Evolutionary conservation across 64 coral and sea anemone genomes (phyloP).

Genomic region (Stichodactyla helianthus): DNA sequence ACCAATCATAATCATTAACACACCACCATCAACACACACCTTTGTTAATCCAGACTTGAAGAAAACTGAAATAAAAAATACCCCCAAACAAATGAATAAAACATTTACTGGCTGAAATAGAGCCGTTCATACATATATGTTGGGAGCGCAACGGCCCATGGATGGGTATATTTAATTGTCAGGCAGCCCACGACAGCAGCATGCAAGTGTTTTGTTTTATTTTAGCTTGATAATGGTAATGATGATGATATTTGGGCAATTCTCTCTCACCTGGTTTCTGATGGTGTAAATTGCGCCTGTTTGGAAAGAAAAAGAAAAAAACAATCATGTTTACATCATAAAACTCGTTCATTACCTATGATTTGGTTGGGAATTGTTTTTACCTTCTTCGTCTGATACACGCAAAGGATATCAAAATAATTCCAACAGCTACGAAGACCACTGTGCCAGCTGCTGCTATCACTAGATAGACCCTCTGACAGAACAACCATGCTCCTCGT

Average conservation of each 20-base stretch:
- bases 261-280: neutral
- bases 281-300: neutral
- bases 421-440: neutral
- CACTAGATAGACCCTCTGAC: neutral
- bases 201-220: too few relatives aligned
- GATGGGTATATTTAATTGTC: too few relatives aligned
- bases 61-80: neutral
- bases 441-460: neutral
- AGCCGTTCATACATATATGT: too few relatives aligned
- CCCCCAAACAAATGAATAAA: too few relatives aligned
- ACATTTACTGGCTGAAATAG: too few relatives aligned
- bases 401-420: neutral
- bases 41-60: constrained; percentile 3
- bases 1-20: too few relatives aligned
- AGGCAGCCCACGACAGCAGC: too few relatives aligned
- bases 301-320: neutral
- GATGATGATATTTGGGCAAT: too few relatives aligned
- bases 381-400: constrained; percentile 1
- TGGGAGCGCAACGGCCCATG: too few relatives aligned
- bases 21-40: too few relatives aligned
- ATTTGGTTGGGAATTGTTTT: neutral
- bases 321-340: neutral
- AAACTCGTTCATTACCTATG: neutral
- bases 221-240: too few relatives aligned
- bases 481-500: neutral